A percentile compares a stretch with the other conserved stretches of the same genome.
Conservation (phyloP, 2,888 invertebrate genomes). For the Nomada ferruginata region DNA sequence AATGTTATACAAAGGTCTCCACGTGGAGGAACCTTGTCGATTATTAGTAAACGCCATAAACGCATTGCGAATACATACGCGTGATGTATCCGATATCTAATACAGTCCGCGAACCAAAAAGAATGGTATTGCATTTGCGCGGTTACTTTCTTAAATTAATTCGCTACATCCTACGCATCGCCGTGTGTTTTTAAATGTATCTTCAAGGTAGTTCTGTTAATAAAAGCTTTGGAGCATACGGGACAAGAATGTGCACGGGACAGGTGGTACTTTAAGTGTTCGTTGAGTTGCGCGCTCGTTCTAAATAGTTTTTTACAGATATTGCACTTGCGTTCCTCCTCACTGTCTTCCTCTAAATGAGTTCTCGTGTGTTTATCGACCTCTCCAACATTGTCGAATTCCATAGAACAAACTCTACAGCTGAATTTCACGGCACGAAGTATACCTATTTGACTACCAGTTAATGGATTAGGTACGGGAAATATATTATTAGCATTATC, state of each 20-base stretch:
- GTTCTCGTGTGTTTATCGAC: slow-evolving; percentile 78
- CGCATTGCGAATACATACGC: slow-evolving; percentile 4
- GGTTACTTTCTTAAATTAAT: slow-evolving; percentile 6
- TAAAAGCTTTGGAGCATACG: slow-evolving; percentile 76
- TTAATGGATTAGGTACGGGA: slow-evolving; percentile 66
- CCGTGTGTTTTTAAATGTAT: slow-evolving; percentile 76
- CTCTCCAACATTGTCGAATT: slow-evolving; percentile 75
- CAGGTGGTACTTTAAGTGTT: slow-evolving; percentile 75
- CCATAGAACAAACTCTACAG: slow-evolving; percentile 77
- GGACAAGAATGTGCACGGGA: slow-evolving; percentile 74
- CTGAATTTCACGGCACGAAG: slow-evolving; percentile 74
- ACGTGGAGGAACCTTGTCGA: slow-evolving; percentile 1
- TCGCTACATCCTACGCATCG: slow-evolving; percentile 28
- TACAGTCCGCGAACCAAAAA: slow-evolving; percentile 4
- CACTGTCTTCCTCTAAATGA: slow-evolving; percentile 70
- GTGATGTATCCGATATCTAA: background rate
- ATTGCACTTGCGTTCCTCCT: slow-evolving; percentile 72
- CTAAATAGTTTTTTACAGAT: slow-evolving; percentile 74
- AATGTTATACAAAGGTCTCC: slow-evolving; percentile 22
- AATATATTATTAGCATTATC: slow-evolving; percentile 62
- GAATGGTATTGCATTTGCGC: background rate
- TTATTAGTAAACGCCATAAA: background rate
- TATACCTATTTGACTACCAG: slow-evolving; percentile 69
- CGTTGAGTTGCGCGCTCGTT: slow-evolving; percentile 63
- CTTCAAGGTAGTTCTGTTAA: slow-evolving; percentile 74